Conservation (phyloP, 2,113 vertebrate genomes). For the Pogona vitticeps region DNA sequence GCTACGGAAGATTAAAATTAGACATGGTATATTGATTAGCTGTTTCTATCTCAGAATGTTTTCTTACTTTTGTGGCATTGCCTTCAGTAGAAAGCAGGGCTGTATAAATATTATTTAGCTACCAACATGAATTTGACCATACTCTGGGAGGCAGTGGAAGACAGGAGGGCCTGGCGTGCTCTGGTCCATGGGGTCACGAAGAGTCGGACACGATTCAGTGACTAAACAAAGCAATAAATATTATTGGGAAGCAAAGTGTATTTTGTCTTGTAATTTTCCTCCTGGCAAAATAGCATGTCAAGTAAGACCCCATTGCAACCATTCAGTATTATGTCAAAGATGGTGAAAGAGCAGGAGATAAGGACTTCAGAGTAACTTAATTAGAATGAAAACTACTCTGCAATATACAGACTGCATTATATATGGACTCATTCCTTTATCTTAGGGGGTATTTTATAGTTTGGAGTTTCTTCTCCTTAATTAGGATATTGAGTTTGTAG, state of each 20-base stretch:
- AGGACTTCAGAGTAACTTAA: background rate
- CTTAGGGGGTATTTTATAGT: background rate
- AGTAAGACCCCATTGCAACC: background rate
- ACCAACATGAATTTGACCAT: too few relatives aligned
- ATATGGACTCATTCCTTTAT: background rate
- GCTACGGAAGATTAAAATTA: constrained; percentile 33
- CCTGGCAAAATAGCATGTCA: background rate
- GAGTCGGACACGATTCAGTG: too few relatives aligned
- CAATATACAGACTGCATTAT: accelerated
- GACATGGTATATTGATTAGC: constrained; percentile 2
- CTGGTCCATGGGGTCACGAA: too few relatives aligned
- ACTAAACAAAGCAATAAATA: too few relatives aligned
- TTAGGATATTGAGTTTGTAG: background rate
- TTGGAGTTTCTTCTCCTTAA: constrained; percentile 1
- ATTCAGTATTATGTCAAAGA: background rate
- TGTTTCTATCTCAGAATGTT: background rate
- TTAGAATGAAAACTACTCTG: constrained; percentile 13
- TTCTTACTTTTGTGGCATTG: background rate
- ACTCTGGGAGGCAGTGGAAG: too few relatives aligned
- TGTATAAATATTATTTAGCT: background rate
- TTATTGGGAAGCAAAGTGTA: background rate
- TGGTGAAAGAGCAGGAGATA: constrained; percentile 28
- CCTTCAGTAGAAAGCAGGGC: constrained; percentile 2
- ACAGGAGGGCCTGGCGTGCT: too few relatives aligned
- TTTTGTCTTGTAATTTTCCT: background rate